phyloP scores from a whole-genome alignment of 2,113 vertebrate species.

The Pogona vitticeps region DNA sequence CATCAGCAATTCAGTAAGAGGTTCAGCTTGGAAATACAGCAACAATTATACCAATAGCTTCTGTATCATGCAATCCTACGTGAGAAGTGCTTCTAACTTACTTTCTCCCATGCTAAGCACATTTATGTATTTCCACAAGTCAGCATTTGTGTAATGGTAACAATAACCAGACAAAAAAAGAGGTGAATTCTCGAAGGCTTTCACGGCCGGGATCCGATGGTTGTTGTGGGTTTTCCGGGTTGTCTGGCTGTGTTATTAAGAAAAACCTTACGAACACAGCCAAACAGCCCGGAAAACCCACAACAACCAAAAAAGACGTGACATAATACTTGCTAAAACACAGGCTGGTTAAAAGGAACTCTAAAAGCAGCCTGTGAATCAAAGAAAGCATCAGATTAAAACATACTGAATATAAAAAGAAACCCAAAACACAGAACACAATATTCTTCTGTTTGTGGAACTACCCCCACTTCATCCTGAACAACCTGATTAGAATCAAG shows the following conservation, averaged over 20 bases:
- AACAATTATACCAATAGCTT: neutral
- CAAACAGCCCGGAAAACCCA: too few relatives aligned
- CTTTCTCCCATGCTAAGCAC: neutral
- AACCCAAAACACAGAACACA: too few relatives aligned
- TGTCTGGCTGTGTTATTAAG: too few relatives aligned
- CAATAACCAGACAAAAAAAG: too few relatives aligned
- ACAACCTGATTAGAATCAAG: neutral
- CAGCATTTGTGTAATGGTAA: neutral
- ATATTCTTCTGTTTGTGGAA: neutral
- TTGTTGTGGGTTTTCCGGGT: too few relatives aligned
- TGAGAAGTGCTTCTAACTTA: neutral
- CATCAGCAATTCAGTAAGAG: neutral
- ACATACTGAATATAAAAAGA: too few relatives aligned
- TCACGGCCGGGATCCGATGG: too few relatives aligned
- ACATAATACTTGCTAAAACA: neutral
- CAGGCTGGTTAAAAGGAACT: neutral
- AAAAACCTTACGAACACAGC: too few relatives aligned
- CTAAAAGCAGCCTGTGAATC: neutral
- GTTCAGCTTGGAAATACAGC: too few relatives aligned
- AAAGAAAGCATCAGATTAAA: too few relatives aligned
- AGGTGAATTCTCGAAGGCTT: too few relatives aligned
- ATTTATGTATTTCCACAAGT: neutral
- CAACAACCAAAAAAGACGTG: neutral
- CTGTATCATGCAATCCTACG: neutral
- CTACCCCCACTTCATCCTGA: neutral